Evolutionary conservation across 2,797 vertebrate species (phyloP).

Genomic region (Gorsachius magnificus): DNA sequence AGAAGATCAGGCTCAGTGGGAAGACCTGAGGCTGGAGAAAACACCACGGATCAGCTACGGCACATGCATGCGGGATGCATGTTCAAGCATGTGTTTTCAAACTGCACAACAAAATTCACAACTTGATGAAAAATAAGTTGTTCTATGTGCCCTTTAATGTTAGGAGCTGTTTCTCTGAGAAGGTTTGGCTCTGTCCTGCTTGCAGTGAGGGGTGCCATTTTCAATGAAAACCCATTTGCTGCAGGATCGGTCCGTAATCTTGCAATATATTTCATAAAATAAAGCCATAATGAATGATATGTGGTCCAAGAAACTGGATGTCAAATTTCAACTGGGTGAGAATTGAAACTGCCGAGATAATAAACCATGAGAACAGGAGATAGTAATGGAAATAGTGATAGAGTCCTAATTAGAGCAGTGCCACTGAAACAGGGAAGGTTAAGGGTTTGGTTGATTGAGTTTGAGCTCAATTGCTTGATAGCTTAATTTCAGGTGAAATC

Average conservation of each 20-base stretch:
- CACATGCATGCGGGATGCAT: neutral
- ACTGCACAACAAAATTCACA: neutral
- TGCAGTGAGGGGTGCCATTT: neutral
- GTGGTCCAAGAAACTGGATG: slow-evolving; percentile 54
- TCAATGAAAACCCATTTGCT: neutral
- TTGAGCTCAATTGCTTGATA: slow-evolving; percentile 68
- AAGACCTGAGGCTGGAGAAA: neutral
- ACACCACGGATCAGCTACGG: neutral
- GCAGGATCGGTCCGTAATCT: neutral
- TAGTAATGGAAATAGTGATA: slow-evolving; percentile 64
- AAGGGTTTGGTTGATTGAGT: slow-evolving; percentile 72
- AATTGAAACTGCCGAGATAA: slow-evolving; percentile 56
- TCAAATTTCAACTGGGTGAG: slow-evolving; percentile 44
- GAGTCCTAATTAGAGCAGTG: slow-evolving; percentile 65
- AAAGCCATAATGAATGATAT: slow-evolving; percentile 41
- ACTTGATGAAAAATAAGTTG: neutral
- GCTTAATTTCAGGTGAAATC: slow-evolving; percentile 73
- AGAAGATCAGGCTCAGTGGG: neutral
- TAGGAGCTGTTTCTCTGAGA: neutral
- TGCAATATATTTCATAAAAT: slow-evolving; percentile 32
- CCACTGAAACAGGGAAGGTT: slow-evolving; percentile 67
- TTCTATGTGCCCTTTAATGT: neutral
- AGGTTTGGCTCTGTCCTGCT: neutral
- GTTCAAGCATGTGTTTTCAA: neutral
- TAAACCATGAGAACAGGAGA: slow-evolving; percentile 59